These are phyloP conservation scores for Diprion similis DNA, from an alignment of 1,140 invertebrate genomes.

Conservation along the genomic window DNA sequence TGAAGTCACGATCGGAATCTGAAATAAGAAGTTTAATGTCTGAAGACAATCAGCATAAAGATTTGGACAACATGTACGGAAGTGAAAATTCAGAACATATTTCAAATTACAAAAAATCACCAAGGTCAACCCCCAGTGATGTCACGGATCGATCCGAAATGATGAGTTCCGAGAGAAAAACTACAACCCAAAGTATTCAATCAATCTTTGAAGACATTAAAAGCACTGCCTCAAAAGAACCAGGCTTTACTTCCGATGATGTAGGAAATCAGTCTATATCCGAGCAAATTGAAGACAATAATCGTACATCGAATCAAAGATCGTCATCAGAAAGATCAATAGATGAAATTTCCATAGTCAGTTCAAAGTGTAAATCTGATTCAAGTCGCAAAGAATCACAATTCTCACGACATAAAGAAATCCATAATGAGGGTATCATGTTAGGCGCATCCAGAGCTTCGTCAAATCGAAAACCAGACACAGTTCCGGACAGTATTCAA, in stretches of 20 bases:
- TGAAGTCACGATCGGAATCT: constrained; percentile 54
- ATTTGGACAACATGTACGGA: constrained; percentile 15
- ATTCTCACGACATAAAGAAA: neutral
- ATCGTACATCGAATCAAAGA: neutral
- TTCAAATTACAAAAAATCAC: constrained; percentile 20
- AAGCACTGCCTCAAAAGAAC: constrained; percentile 16
- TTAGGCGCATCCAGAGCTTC: neutral
- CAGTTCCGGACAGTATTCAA: neutral
- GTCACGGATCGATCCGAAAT: constrained; percentile 12
- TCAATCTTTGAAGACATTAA: constrained; percentile 29
- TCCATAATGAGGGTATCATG: neutral
- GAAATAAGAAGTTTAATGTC: constrained; percentile 36
- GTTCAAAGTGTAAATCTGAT: neutral
- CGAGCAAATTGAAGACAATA: neutral
- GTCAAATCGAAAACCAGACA: neutral
- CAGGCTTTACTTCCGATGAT: constrained; percentile 20
- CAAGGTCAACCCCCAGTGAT: constrained; percentile 21
- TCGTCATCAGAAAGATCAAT: neutral
- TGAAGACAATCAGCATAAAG: constrained; percentile 22
- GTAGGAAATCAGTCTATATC: neutral
- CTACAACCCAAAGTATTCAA: constrained; percentile 26
- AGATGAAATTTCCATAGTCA: neutral
- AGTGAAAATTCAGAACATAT: neutral
- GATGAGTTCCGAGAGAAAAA: neutral
- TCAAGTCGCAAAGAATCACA: neutral